Percentiles rank a stretch among this genome's conserved stretches.
These are phyloP conservation scores for Glaucopsyche alexis DNA, from an alignment of 2,888 invertebrate genomes.

Conservation along the genomic window DNA sequence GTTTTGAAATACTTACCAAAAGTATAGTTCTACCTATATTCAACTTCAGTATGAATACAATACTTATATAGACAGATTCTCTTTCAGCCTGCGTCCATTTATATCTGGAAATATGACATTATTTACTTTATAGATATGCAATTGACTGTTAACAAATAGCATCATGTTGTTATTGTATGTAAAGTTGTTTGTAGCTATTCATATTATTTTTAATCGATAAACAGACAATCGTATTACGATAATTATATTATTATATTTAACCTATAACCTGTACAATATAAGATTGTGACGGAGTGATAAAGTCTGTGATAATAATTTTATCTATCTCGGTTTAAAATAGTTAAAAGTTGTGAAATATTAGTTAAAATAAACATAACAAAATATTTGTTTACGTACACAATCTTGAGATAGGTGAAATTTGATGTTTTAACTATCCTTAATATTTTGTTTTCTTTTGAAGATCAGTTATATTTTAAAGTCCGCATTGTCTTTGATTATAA, in stretches of 20 bases:
- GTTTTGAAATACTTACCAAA: too few relatives aligned
- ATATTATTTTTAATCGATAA: background rate
- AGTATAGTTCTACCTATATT: too few relatives aligned
- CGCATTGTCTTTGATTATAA: too few relatives aligned
- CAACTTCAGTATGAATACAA: too few relatives aligned
- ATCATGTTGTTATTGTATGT: background rate
- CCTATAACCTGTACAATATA: conserved; percentile 4
- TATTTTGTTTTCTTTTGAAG: too few relatives aligned
- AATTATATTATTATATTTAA: background rate
- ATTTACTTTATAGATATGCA: too few relatives aligned
- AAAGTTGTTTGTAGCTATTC: background rate
- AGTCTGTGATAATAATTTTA: background rate
- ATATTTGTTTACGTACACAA: background rate
- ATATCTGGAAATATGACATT: too few relatives aligned
- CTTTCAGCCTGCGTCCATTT: too few relatives aligned
- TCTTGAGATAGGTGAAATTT: background rate
- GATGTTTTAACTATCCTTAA: too few relatives aligned
- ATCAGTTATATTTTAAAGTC: too few relatives aligned
- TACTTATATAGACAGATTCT: too few relatives aligned
- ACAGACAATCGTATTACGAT: background rate
- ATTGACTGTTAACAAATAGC: too few relatives aligned
- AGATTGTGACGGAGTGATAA: conserved; percentile 4
- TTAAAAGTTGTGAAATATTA: background rate
- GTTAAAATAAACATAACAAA: background rate
- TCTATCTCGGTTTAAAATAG: conserved; percentile 4